Percentiles rank a stretch among this genome's conserved stretches.
These are phyloP conservation scores for Bostrychus sinensis DNA, from an alignment of 2,113 vertebrate species.

Conservation along the genomic window DNA sequence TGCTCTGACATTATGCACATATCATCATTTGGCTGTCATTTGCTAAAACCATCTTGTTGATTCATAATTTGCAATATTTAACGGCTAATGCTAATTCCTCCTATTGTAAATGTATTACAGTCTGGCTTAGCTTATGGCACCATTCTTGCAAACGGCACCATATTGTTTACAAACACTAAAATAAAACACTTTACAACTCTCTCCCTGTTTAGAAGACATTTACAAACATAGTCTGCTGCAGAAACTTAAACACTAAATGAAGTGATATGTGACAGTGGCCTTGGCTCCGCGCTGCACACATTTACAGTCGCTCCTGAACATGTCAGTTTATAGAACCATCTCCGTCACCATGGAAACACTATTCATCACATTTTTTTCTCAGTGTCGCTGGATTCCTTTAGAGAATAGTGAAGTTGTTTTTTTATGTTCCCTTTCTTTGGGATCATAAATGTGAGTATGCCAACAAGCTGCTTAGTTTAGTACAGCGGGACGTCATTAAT, in stretches of 20 bases:
- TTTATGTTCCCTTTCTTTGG: too few species aligned
- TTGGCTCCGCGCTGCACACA: not conserved
- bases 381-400: not conserved
- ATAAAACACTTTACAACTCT: not conserved
- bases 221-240: not conserved
- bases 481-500: too few species aligned
- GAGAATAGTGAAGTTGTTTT: not conserved
- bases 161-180: not conserved
- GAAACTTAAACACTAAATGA: not conserved
- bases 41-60: too few species aligned
- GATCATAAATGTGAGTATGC: too few species aligned
- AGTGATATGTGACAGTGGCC: not conserved
- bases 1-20: too few species aligned
- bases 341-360: constrained; percentile 7
- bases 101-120: too few species aligned
- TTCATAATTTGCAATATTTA: too few species aligned
- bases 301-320: constrained; percentile 1
- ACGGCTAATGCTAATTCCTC: not conserved
- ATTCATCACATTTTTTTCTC: not conserved
- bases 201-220: not conserved
- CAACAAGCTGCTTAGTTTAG: too few species aligned
- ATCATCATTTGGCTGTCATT: too few species aligned
- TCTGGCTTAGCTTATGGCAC: not conserved
- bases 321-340: not conserved
- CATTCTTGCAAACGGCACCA: not conserved